These are phyloP conservation scores for Clarias batrachus DNA, from an alignment of 2,113 vertebrate genomes.

Conservation along the genomic window DNA sequence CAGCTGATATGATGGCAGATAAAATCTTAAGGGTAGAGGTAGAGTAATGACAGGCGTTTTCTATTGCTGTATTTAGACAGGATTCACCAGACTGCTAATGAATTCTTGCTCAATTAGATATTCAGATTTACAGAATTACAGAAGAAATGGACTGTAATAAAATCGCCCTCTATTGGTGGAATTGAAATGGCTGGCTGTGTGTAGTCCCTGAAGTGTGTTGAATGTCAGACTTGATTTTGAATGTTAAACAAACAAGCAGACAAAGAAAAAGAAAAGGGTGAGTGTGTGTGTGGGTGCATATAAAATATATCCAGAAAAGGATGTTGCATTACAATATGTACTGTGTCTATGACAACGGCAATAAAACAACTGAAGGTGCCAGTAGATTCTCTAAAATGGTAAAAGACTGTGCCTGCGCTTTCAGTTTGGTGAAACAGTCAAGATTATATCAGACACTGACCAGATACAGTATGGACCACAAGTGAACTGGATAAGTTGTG, in stretches of 20 bases:
- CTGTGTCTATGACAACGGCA: background rate
- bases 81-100: background rate
- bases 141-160: too few species aligned
- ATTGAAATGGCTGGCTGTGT: background rate
- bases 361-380: background rate
- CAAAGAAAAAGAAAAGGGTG: background rate
- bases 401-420: background rate
- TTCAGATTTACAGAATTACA: background rate
- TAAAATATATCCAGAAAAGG: background rate
- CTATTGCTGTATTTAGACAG: background rate
- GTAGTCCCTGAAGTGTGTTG: background rate
- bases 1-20: background rate
- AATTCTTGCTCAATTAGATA: background rate
- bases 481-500: background rate
- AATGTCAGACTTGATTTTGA: too few species aligned
- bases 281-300: background rate
- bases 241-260: too few species aligned
- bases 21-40: background rate
- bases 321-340: background rate
- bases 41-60: background rate
- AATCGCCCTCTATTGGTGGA: background rate
- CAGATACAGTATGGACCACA: background rate
- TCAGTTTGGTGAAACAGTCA: background rate
- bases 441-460: background rate
- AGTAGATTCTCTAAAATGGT: background rate